Conservation (phyloP, 2,888 invertebrate species). For the Diploptera punctata region DNA sequence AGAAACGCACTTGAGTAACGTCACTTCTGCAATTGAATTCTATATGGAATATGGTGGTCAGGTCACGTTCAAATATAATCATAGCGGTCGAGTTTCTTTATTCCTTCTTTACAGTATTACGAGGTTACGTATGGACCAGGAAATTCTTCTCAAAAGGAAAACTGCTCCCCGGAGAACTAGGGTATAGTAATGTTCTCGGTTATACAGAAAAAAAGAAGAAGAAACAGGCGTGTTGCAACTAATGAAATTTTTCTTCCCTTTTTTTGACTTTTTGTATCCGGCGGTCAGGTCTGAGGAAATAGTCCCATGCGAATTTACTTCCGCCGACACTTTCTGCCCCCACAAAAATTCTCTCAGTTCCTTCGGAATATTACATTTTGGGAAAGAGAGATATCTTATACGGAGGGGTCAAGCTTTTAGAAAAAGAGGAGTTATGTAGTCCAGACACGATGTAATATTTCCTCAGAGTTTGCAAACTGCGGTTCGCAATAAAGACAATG, state of each 20-base stretch:
- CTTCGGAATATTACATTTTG: background rate
- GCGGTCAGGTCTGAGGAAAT: slow-evolving; percentile 2
- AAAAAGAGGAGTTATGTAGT: background rate
- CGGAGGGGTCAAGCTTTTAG: background rate
- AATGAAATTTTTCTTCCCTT: slow-evolving; percentile 14
- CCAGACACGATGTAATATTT: background rate
- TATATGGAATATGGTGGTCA: slow-evolving; percentile 1
- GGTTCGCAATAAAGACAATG: no score
- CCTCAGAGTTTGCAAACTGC: background rate
- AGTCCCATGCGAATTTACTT: slow-evolving; percentile 16
- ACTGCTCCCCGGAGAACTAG: slow-evolving; percentile 1
- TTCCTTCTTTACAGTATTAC: slow-evolving; percentile 6
- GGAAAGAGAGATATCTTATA: background rate
- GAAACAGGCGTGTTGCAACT: slow-evolving; percentile 1
- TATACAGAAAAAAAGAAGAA: no score
- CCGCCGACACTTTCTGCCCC: background rate
- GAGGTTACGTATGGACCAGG: background rate
- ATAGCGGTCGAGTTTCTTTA: slow-evolving; percentile 5
- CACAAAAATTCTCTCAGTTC: background rate
- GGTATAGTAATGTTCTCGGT: background rate
- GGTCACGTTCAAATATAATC: slow-evolving; percentile 33
- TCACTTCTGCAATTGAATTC: background rate
- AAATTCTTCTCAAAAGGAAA: background rate
- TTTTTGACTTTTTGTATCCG: background rate
- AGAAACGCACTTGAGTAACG: no score